Conservation (phyloP, 2,888 invertebrate species). For the Geotrupes spiniger region DNA sequence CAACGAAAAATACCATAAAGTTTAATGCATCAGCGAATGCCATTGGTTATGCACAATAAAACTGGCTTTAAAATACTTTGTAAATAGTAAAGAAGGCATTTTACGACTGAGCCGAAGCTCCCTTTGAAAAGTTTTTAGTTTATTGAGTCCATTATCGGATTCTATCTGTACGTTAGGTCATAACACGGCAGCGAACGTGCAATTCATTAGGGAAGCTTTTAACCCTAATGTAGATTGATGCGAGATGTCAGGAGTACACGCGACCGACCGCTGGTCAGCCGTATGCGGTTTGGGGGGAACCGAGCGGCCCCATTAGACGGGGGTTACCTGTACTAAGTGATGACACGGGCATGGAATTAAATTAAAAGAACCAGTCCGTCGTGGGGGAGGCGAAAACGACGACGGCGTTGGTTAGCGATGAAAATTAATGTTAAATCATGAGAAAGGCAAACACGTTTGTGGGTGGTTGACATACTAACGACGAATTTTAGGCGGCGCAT, state of each 20-base stretch:
- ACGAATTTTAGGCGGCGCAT: no score
- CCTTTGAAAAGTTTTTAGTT: slow-evolving; percentile 21
- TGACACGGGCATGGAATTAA: slow-evolving; percentile 30
- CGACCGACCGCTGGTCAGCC: slow-evolving; percentile 35
- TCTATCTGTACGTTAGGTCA: slow-evolving; percentile 24
- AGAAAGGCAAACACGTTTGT: no score
- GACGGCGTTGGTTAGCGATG: no score
- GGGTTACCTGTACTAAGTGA: slow-evolving; percentile 29
- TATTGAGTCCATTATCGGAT: slow-evolving; percentile 30
- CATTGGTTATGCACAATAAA: background rate
- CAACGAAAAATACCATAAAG: no score
- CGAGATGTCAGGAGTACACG: slow-evolving; percentile 40
- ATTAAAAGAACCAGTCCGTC: slow-evolving; percentile 20
- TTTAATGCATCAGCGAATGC: no score
- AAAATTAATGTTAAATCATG: no score
- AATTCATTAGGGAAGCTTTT: slow-evolving; percentile 52
- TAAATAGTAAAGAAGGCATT: slow-evolving; percentile 6
- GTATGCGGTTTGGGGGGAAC: slow-evolving; percentile 15
- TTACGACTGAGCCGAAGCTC: slow-evolving; percentile 9
- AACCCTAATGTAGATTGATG: slow-evolving; percentile 52
- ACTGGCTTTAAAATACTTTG: slow-evolving; percentile 16
- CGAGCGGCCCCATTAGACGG: slow-evolving; percentile 18
- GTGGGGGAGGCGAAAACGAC: background rate
- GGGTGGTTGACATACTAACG: no score
- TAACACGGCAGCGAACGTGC: slow-evolving; percentile 35